Percentiles rank a stretch among this genome's conserved stretches.
phyloP scores from a whole-genome alignment of 1,140 invertebrate species.

The Melanaphis sacchari region DNA sequence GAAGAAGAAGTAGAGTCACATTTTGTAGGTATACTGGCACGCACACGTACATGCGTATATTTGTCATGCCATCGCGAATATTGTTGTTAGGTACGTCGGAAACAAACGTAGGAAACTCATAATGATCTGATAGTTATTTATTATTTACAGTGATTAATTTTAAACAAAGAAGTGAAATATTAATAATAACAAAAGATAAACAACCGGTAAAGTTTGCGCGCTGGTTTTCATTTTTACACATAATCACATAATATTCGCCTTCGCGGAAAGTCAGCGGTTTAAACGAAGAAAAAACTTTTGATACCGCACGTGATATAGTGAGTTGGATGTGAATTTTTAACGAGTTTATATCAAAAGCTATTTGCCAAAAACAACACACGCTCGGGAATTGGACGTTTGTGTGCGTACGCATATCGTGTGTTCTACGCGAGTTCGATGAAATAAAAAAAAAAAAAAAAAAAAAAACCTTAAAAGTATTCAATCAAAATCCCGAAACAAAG shows the following conservation, averaged over 20 bases:
- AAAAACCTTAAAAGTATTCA: conserved; percentile 46
- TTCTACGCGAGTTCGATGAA: not conserved
- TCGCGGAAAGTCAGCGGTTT: not conserved
- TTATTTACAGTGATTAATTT: not conserved
- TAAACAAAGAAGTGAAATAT: not conserved
- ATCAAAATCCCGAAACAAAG: conserved; percentile 45
- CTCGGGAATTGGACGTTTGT: conserved; percentile 36
- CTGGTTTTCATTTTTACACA: not conserved
- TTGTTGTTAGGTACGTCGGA: not conserved
- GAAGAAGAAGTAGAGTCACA: no score
- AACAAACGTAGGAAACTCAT: not conserved
- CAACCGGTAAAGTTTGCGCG: no score
- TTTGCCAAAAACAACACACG: conserved; percentile 32
- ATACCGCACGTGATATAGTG: conserved; percentile 19
- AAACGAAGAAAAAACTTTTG: not conserved
- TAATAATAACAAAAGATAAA: not conserved
- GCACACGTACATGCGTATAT: no score
- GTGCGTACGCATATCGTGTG: not conserved
- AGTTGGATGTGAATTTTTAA: conserved; percentile 41
- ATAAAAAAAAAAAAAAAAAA: no score
- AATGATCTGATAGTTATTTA: not conserved
- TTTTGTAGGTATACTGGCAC: no score
- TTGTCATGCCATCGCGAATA: not conserved
- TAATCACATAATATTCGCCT: not conserved
- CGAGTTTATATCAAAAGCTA: conserved; percentile 51